Evolutionary conservation across 2,113 vertebrate species (phyloP).

Genomic region (Lanius collurio): DNA sequence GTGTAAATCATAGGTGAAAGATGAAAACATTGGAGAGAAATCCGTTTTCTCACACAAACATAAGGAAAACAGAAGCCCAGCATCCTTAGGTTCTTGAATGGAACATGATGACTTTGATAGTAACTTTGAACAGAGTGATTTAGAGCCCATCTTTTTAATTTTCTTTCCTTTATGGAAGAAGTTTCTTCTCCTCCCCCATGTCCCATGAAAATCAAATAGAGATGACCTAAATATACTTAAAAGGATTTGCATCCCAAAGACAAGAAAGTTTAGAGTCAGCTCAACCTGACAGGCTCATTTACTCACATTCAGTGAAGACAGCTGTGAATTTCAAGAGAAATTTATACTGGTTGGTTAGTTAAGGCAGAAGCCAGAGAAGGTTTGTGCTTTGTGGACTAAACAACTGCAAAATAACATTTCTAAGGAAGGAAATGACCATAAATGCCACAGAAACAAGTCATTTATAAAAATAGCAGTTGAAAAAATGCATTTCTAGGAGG

Average conservation of each 20-base stretch:
- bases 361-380: not conserved
- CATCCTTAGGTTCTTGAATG: not conserved
- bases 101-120: not conserved
- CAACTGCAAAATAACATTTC: not conserved
- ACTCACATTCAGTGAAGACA: slow-evolving; percentile 42
- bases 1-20: not conserved
- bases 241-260: slow-evolving; percentile 57
- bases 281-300: slow-evolving; percentile 58
- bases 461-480: not conserved
- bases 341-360: slow-evolving; percentile 33
- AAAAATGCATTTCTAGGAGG: not conserved
- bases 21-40: not conserved
- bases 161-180: not conserved
- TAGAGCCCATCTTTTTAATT: slow-evolving; percentile 6
- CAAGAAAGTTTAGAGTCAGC: slow-evolving; percentile 64
- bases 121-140: slow-evolving; percentile 9
- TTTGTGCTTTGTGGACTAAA: not conserved
- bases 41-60: not conserved
- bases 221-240: slow-evolving; percentile 55
- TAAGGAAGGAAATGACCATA: not conserved
- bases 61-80: not conserved
- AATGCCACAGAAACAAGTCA: not conserved
- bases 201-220: slow-evolving; percentile 40
- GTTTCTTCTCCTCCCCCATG: not conserved
- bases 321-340: slow-evolving; percentile 51